Conservation (phyloP, 2,113 vertebrate species). For the Anguilla rostrata region DNA sequence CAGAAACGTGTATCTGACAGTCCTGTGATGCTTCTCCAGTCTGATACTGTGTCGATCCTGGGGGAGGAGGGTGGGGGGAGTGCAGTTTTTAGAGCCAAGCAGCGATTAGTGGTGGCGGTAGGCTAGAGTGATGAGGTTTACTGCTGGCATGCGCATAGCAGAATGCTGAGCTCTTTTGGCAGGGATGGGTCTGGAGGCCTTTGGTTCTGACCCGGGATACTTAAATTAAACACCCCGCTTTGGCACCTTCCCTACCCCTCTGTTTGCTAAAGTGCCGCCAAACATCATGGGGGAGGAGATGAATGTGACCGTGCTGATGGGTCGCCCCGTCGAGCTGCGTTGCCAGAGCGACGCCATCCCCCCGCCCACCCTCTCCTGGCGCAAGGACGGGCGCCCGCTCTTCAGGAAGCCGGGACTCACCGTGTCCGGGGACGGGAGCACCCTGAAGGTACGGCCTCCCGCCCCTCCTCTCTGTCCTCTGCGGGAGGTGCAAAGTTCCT, state of each 20-base stretch:
- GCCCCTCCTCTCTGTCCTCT: background rate
- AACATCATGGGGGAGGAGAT: constrained; percentile 93
- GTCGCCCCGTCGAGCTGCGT: constrained; percentile 73
- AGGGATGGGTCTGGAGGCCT: background rate
- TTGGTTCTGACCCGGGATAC: background rate
- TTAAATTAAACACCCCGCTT: background rate
- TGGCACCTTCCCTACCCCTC: background rate
- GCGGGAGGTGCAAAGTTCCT: background rate
- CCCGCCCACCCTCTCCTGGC: constrained; percentile 79
- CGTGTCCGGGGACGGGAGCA: constrained; percentile 76
- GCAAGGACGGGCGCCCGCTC: constrained; percentile 82
- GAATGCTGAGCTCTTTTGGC: constrained; percentile 4
- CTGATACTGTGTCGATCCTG: background rate
- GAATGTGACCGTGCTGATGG: constrained; percentile 80
- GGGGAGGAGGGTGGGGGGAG: background rate
- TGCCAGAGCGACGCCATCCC: constrained; percentile 87
- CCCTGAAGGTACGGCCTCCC: constrained; percentile 75
- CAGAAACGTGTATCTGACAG: background rate
- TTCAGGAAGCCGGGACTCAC: constrained; percentile 80
- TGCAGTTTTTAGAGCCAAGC: background rate
- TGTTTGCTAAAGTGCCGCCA: constrained; percentile 78
- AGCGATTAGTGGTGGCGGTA: background rate
- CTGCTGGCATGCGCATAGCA: background rate
- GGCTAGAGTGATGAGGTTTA: background rate
- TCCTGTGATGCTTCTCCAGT: background rate